A percentile compares a stretch with the other conserved stretches of the same genome.
Evolutionary conservation across 2,113 vertebrate species (phyloP).

Genomic region (Gavia stellata): DNA sequence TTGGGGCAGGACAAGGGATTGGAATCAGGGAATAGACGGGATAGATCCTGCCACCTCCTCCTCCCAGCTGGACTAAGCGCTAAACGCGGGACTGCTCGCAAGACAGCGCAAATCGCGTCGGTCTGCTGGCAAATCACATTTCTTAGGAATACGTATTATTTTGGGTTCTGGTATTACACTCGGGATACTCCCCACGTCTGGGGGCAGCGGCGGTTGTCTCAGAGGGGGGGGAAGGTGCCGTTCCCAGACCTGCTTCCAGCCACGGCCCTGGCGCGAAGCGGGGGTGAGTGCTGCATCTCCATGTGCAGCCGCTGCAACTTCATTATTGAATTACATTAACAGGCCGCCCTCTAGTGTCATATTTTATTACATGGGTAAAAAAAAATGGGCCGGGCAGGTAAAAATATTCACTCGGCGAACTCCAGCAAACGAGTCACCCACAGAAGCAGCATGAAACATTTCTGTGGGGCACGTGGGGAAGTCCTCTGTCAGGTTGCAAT

Average conservation of each 20-base stretch:
- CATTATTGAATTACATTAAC: conserved; percentile 66
- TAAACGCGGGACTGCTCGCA: accelerated
- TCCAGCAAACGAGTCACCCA: background rate
- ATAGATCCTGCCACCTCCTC: background rate
- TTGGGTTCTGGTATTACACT: background rate
- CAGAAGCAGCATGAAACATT: background rate
- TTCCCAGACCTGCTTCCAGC: background rate
- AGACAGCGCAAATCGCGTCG: accelerated
- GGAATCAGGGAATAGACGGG: background rate
- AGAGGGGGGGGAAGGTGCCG: background rate
- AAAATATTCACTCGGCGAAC: background rate
- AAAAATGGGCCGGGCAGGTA: background rate
- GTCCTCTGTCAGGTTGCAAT: background rate
- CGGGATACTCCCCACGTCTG: background rate
- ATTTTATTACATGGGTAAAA: conserved; percentile 59
- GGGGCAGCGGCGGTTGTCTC: background rate
- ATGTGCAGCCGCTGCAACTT: background rate
- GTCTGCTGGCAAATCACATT: background rate
- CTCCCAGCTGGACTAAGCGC: background rate
- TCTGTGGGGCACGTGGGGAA: background rate
- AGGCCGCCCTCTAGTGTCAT: conserved; percentile 70
- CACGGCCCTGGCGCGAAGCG: background rate
- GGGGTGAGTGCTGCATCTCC: background rate
- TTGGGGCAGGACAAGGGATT: background rate
- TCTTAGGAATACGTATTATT: background rate